A percentile compares a stretch with the other conserved stretches of the same genome.
These are phyloP conservation scores for Falco novaeseelandiae DNA, from an alignment of 2,797 vertebrate species.

Conservation along the genomic window DNA sequence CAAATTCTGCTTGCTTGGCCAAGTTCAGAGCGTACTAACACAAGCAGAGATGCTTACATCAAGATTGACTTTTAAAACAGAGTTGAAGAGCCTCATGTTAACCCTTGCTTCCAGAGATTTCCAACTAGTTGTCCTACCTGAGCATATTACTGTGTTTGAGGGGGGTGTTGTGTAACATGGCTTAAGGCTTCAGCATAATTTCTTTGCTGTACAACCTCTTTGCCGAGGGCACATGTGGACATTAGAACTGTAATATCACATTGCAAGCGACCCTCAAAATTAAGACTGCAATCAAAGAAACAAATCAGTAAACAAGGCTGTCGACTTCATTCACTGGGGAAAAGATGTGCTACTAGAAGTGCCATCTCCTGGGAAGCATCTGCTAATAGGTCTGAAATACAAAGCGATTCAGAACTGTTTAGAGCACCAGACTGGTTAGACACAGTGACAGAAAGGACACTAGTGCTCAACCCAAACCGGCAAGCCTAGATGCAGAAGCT, in stretches of 20 bases:
- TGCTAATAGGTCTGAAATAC: not conserved
- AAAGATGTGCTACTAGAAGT: not conserved
- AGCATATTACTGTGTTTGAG: not conserved
- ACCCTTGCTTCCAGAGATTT: not conserved
- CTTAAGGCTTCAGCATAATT: not conserved
- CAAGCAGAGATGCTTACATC: not conserved
- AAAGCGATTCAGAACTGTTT: not conserved
- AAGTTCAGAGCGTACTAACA: not conserved
- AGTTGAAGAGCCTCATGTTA: not conserved
- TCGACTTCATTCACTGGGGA: not conserved
- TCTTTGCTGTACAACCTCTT: not conserved
- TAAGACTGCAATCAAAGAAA: not conserved
- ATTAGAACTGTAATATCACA: not conserved
- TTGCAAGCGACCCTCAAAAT: not conserved
- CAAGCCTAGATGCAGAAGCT: not conserved
- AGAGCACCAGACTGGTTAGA: not conserved
- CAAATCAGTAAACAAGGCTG: not conserved
- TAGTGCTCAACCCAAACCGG: not conserved
- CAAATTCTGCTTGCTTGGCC: not conserved
- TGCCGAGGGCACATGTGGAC: not conserved
- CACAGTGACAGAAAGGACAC: not conserved
- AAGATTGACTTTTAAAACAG: not conserved
- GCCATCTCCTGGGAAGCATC: not conserved
- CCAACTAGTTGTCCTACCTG: not conserved
- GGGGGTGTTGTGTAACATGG: not conserved